phyloP scores from a whole-genome alignment of 2,888 invertebrate genomes.

The Chrysolina americana region DNA sequence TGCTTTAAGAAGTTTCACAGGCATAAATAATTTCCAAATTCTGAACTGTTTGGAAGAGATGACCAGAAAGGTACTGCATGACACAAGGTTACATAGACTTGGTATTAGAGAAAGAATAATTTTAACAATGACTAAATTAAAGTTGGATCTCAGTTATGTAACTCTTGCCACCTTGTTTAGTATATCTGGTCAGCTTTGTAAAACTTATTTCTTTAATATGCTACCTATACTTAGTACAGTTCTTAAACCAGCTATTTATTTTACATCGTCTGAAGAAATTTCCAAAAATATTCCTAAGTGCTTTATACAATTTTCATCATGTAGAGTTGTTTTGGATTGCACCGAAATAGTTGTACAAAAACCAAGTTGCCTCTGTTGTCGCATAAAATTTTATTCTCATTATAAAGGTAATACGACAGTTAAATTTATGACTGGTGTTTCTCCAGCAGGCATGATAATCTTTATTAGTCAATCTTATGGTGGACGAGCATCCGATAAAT shows the following conservation, averaged over 20 bases:
- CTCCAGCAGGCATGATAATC: conserved; percentile 32
- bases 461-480: conserved; percentile 36
- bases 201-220: background rate
- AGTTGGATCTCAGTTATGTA: conserved; percentile 37
- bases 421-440: background rate
- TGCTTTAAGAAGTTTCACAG: conserved; percentile 18
- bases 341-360: background rate
- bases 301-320: background rate
- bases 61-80: conserved; percentile 15
- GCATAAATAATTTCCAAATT: conserved; percentile 26
- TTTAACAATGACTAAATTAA: conserved; percentile 37
- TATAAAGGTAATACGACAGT: background rate
- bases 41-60: conserved; percentile 38
- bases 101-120: conserved; percentile 25
- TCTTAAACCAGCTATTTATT: background rate
- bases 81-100: conserved; percentile 33
- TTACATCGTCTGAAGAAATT: background rate
- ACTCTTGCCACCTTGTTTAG: conserved; percentile 28
- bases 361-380: background rate
- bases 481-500: conserved; percentile 34
- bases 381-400: too few relatives aligned
- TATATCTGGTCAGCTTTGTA: background rate
- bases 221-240: background rate
- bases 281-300: background rate
- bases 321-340: background rate